Conservation (phyloP, 2,113 vertebrate species). For the Semnornis frantzii region DNA sequence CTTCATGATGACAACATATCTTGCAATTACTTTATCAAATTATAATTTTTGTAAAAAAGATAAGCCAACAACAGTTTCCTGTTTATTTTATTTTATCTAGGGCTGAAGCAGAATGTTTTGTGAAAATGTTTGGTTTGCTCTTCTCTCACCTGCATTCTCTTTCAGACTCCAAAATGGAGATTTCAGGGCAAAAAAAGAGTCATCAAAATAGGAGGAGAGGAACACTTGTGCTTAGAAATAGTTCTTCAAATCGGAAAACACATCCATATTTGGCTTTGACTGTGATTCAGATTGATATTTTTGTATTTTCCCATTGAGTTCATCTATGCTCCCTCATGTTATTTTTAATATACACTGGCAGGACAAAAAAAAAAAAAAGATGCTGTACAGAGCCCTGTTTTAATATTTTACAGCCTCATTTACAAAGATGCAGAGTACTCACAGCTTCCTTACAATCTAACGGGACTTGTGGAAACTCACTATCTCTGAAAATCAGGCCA, state of each 20-base stretch:
- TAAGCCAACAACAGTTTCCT: background rate
- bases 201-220: background rate
- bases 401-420: conserved; percentile 29
- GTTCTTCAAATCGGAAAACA: background rate
- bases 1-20: background rate
- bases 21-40: background rate
- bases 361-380: background rate
- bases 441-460: conserved; percentile 20
- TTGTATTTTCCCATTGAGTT: background rate
- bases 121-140: background rate
- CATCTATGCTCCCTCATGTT: background rate
- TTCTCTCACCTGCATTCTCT: background rate
- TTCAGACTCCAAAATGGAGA: background rate
- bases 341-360: background rate
- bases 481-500: conserved; percentile 54
- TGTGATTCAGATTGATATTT: background rate
- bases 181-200: background rate
- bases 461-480: conserved; percentile 24
- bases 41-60: too few relatives aligned
- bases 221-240: background rate
- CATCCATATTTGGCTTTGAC: background rate
- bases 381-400: background rate
- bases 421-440: conserved; percentile 13
- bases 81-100: background rate
- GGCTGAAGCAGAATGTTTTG: background rate